Evolutionary conservation across 1,140 invertebrate genomes (phyloP), one percentile per base, ranked within the genome.

Genomic region (Ectropis grisescens): DNA sequence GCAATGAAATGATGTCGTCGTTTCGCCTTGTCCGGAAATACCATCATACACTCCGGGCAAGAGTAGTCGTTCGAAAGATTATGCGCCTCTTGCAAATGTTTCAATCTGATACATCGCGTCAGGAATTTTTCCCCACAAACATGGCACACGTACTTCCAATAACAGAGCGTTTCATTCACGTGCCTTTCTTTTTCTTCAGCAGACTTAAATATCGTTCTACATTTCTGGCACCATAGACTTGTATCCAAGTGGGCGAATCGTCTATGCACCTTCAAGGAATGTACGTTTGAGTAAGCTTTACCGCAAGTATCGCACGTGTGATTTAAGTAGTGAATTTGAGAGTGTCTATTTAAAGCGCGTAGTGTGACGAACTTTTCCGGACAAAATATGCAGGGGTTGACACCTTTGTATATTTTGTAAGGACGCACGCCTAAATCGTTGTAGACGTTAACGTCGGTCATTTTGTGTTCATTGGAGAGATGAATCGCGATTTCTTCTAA

Each of bases 1-100:
- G 37, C 45, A 31, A 45, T 56, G 7, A 57, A 60, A 32, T 60
- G 57, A 0, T 16, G 8, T 0, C 41, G 9, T 23, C 27, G n/a
- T 33, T 31, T 8, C 46, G 22, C 7, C 33, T 19, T 19, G 16
- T n/a, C n/a, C n/a, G n/a, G n/a, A 23, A 60, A 60, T 0, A 37
- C 27, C 7, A 37, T 10, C 0, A 31, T 8, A 12, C 57, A 60
- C 32, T 57, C 49, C 1, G 49, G 34, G 14, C 57, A n/a, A n/a
- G n/a, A n/a, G n/a, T n/a, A n/a, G n/a, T n/a, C n/a, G n/a, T n/a
- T n/a, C n/a, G n/a, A n/a, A n/a, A n/a, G n/a, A n/a, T n/a, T n/a
- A n/a, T n/a, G n/a, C n/a, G n/a, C n/a, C n/a, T n/a, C n/a, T n/a
- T n/a, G n/a, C n/a, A n/a, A n/a, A n/a, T n/a, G n/a, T n/a, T n/a